phyloP scores from a whole-genome alignment of 2,888 invertebrate species.

The Adelphocoris suturalis region DNA sequence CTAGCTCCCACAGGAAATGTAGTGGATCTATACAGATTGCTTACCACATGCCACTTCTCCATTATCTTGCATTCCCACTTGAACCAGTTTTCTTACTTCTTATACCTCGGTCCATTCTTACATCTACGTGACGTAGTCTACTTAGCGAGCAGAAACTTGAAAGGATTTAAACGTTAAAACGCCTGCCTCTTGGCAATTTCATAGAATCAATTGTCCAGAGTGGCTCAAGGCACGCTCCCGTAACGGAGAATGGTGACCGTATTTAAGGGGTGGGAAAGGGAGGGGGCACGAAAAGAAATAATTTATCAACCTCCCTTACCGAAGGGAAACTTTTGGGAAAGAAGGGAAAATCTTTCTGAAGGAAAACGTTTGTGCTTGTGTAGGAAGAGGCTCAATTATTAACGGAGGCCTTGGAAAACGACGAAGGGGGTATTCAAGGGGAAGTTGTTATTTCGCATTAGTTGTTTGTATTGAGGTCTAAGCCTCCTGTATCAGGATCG shows the following conservation, averaged over 20 bases:
- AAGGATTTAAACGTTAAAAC: conserved; percentile 42
- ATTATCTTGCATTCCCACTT: conserved; percentile 23
- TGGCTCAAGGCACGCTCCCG: conserved; percentile 29
- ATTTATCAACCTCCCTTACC: conserved; percentile 38
- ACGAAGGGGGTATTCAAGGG: conserved; percentile 20
- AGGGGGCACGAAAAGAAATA: conserved; percentile 48
- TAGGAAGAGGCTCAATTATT: conserved; percentile 8
- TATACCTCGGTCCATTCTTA: not conserved
- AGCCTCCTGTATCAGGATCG: conserved; percentile 49
- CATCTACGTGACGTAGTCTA: conserved; percentile 4
- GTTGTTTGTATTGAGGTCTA: conserved; percentile 66
- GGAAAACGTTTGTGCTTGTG: conserved; percentile 4
- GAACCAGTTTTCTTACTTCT: not conserved
- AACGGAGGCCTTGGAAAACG: not conserved
- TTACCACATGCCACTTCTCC: conserved; percentile 30
- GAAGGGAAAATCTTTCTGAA: not conserved
- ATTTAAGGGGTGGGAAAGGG: conserved; percentile 7
- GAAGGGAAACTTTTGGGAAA: not conserved
- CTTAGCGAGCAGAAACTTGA: conserved; percentile 22
- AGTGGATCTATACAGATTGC: not conserved
- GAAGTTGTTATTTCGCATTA: conserved; percentile 65
- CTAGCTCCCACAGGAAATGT: too few relatives aligned
- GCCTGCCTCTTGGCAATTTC: conserved; percentile 22
- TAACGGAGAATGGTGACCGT: conserved; percentile 35
- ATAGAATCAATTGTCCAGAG: conserved; percentile 52